A percentile compares a stretch with the other conserved stretches of the same genome.
phyloP scores from a whole-genome alignment of 1,140 invertebrate genomes.

The Eumeta japonica region DNA sequence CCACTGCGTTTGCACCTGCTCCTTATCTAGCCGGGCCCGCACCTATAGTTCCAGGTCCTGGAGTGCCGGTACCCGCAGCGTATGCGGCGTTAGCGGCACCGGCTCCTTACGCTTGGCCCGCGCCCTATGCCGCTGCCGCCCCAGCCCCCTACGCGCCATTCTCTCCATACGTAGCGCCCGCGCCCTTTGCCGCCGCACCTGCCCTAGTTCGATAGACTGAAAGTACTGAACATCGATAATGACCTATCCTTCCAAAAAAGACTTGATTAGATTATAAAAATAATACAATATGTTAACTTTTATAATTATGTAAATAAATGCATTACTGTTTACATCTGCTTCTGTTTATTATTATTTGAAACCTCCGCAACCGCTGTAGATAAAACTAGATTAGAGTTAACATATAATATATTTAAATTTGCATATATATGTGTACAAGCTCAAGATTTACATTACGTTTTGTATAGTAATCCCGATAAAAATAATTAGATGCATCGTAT shows the following conservation, averaged over 20 bases:
- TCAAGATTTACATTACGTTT: too few species aligned
- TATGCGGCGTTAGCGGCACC: slow-evolving; percentile 16
- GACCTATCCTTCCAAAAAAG: not conserved
- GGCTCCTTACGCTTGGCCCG: slow-evolving; percentile 11
- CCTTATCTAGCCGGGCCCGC: slow-evolving; percentile 15
- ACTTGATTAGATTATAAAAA: not conserved
- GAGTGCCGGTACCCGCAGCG: not conserved
- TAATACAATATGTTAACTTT: too few species aligned
- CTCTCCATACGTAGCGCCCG: slow-evolving; percentile 16
- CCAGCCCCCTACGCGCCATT: slow-evolving; percentile 24
- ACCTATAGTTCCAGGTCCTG: not conserved
- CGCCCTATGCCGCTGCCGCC: slow-evolving; percentile 25
- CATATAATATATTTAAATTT: too few species aligned
- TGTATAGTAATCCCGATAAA: too few species aligned
- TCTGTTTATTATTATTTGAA: not conserved
- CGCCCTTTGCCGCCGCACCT: slow-evolving; percentile 30
- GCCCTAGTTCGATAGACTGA: slow-evolving; percentile 47
- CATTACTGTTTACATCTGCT: not conserved
- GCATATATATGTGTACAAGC: too few species aligned
- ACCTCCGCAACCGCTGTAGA: too few species aligned
- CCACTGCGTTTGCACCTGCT: slow-evolving; percentile 15
- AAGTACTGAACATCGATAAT: not conserved
- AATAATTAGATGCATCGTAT: too few species aligned
- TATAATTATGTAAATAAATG: slow-evolving; percentile 1
- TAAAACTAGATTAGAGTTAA: too few species aligned